These are phyloP conservation scores for Nipponacmea schrenckii DNA, from an alignment of 2,888 invertebrate genomes.

Conservation along the genomic window DNA sequence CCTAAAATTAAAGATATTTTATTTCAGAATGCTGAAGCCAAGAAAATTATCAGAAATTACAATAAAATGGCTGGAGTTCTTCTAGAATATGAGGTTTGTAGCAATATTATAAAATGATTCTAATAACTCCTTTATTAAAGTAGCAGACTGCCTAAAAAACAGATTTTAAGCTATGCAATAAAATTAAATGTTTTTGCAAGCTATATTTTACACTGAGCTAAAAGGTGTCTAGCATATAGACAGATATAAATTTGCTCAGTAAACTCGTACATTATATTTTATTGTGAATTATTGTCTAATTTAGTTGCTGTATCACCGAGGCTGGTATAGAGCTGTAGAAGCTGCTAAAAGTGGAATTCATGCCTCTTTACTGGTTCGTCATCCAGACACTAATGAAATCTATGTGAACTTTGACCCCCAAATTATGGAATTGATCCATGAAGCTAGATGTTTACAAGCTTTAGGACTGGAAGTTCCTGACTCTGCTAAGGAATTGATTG, in stretches of 20 bases:
- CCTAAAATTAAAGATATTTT: background rate
- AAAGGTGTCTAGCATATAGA: too few species aligned
- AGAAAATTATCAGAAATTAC: conserved; percentile 66
- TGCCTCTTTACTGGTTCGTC: conserved; percentile 72
- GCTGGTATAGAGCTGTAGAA: conserved; percentile 67
- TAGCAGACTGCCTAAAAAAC: background rate
- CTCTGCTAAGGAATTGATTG: conserved; percentile 59
- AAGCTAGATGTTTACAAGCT: conserved; percentile 66
- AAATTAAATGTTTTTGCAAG: background rate
- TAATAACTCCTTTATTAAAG: background rate
- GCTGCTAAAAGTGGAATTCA: conserved; percentile 63
- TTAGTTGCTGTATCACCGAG: conserved; percentile 66
- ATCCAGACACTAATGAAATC: conserved; percentile 62
- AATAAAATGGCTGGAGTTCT: conserved; percentile 69
- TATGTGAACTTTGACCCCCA: conserved; percentile 68
- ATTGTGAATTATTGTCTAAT: conserved; percentile 3
- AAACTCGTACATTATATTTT: too few species aligned
- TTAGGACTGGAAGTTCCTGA: conserved; percentile 67
- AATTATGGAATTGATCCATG: conserved; percentile 67
- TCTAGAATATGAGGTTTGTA: conserved; percentile 66
- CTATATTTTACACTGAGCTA: background rate
- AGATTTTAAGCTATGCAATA: too few species aligned
- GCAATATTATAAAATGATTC: background rate
- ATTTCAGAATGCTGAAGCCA: conserved; percentile 62
- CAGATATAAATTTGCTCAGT: too few species aligned